Percentiles rank a stretch among this genome's conserved stretches.
Conservation (phyloP, 2,113 vertebrate genomes). For the Zootoca vivipara region DNA sequence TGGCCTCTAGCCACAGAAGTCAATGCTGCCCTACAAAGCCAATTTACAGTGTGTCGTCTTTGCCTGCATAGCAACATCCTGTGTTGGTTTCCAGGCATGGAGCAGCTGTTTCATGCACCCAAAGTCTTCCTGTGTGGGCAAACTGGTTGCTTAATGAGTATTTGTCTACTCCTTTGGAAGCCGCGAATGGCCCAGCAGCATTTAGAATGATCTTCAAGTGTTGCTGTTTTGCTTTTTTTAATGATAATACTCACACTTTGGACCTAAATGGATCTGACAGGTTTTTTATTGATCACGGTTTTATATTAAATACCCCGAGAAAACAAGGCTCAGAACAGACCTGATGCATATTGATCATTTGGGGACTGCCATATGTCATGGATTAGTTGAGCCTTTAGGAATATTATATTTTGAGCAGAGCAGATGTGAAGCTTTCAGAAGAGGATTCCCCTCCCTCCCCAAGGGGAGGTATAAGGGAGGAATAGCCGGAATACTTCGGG, state of each 20-base stretch:
- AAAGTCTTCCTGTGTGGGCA: background rate
- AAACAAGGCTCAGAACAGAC: background rate
- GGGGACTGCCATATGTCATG: background rate
- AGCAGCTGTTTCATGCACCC: background rate
- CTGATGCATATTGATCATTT: slow-evolving; percentile 32
- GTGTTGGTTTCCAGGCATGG: background rate
- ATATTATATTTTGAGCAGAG: slow-evolving; percentile 8
- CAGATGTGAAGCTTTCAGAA: slow-evolving; percentile 35
- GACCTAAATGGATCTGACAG: background rate
- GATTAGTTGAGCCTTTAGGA: slow-evolving; percentile 22
- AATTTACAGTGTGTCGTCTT: background rate
- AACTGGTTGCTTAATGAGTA: background rate
- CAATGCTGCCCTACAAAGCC: background rate
- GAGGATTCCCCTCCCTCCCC: background rate
- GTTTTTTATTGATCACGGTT: background rate
- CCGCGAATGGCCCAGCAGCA: background rate
- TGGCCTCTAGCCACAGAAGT: background rate
- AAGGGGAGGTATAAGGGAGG: background rate
- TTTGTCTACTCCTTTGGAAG: background rate
- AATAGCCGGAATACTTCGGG: slow-evolving; percentile 14
- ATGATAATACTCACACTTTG: background rate
- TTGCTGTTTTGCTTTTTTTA: background rate
- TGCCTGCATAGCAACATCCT: background rate
- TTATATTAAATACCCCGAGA: slow-evolving; percentile 25
- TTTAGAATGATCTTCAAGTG: slow-evolving; percentile 5